Conservation (phyloP, 2,797 vertebrate genomes). For the Myotis daubentonii region DNA sequence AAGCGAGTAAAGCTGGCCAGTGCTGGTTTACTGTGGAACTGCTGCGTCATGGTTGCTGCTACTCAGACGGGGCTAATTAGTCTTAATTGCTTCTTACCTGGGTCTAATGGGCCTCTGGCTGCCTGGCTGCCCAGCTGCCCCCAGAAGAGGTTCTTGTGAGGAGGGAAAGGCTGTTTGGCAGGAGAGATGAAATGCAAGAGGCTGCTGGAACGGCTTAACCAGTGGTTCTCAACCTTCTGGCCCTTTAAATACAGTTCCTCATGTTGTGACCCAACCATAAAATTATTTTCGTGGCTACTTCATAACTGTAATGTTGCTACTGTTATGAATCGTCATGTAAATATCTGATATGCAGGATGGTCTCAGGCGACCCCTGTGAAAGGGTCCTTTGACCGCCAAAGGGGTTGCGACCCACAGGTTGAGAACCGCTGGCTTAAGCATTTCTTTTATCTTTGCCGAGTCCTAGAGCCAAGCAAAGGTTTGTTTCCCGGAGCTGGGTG, state of each 20-base stretch:
- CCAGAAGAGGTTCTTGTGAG: constrained; percentile 24
- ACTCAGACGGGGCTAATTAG: constrained; percentile 3
- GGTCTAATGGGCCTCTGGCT: not conserved
- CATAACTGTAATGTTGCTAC: too few species aligned
- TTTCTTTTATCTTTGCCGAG: not conserved
- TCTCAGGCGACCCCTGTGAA: too few species aligned
- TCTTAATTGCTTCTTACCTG: constrained; percentile 56
- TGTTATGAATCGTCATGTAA: too few species aligned
- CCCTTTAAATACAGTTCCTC: too few species aligned
- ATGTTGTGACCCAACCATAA: too few species aligned
- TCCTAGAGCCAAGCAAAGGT: constrained; percentile 6
- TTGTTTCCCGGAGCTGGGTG: not conserved
- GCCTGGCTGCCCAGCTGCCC: not conserved
- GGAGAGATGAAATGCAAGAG: not conserved
- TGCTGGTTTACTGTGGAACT: not conserved
- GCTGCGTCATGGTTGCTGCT: not conserved
- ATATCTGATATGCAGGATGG: too few species aligned
- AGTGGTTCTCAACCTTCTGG: too few species aligned
- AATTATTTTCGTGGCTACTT: too few species aligned
- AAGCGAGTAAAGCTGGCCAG: not conserved
- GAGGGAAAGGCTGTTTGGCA: not conserved
- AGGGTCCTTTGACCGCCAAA: too few species aligned
- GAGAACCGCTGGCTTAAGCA: too few species aligned
- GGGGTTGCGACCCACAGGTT: too few species aligned
- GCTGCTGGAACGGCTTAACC: not conserved